A percentile compares a stretch with the other conserved stretches of the same genome.
Evolutionary conservation across 2,888 invertebrate species (phyloP).

Genomic region (Sericinus montela): DNA sequence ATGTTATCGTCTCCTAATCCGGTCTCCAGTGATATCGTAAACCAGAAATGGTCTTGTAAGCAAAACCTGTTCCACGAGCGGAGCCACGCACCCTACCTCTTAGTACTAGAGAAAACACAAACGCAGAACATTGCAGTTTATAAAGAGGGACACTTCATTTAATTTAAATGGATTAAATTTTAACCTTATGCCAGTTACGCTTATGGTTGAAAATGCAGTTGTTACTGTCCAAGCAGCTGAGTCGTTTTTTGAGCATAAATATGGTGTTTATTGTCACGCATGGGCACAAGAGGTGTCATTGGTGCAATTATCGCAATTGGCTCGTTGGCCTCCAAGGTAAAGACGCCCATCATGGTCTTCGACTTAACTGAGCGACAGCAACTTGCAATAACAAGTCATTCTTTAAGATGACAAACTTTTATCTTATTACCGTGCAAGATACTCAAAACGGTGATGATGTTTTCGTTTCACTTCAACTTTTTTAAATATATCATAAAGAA

Average conservation of each 20-base stretch:
- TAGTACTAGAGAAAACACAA: constrained; percentile 59
- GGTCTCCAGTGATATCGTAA: constrained; percentile 70
- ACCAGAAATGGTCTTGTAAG: constrained; percentile 70
- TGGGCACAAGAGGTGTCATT: constrained; percentile 71
- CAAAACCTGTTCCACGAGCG: constrained; percentile 64
- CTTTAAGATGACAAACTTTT: constrained; percentile 7
- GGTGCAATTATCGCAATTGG: constrained; percentile 76
- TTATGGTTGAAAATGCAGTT: constrained; percentile 39
- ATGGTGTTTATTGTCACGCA: constrained; percentile 63
- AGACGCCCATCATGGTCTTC: constrained; percentile 66
- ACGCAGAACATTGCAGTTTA: constrained; percentile 39
- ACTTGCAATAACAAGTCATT: constrained; percentile 4
- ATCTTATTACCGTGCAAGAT: neutral
- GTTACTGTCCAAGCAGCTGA: constrained; percentile 33
- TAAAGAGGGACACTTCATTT: constrained; percentile 37
- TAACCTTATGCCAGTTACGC: constrained; percentile 33
- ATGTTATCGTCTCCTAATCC: constrained; percentile 73
- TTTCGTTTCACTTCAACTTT: no score
- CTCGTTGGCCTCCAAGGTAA: constrained; percentile 65
- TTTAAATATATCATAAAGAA: no score
- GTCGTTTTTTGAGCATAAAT: constrained; percentile 41
- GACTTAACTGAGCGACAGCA: constrained; percentile 26
- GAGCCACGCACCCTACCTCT: constrained; percentile 58
- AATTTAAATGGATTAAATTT: constrained; percentile 34
- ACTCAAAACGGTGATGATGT: no score